A percentile compares a stretch with the other conserved stretches of the same genome.
These are phyloP conservation scores for Hippocampus comes DNA, from an alignment of 2,113 vertebrate species.

Conservation along the genomic window DNA sequence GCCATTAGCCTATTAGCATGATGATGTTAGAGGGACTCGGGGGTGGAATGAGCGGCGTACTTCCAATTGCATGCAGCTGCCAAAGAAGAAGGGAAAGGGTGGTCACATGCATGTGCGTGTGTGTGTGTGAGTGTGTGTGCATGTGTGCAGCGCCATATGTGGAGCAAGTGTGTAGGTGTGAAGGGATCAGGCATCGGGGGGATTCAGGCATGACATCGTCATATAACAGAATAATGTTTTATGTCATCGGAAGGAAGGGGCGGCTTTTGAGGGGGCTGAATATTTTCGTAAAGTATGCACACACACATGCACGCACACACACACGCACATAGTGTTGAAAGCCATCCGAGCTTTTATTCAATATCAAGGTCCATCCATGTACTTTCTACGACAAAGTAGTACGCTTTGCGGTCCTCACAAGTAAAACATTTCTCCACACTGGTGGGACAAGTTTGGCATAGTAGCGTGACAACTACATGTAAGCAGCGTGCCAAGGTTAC, in stretches of 20 bases:
- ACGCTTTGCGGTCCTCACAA: too few relatives aligned
- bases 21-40: slow-evolving; percentile 59
- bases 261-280: slow-evolving; percentile 20
- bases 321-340: too few relatives aligned
- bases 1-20: slow-evolving; percentile 61
- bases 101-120: background rate
- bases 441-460: too few relatives aligned
- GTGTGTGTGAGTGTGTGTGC: slow-evolving; percentile 27
- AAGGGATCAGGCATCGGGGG: slow-evolving; percentile 58
- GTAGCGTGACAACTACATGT: background rate
- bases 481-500: too few relatives aligned
- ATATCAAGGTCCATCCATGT: too few relatives aligned
- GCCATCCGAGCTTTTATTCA: too few relatives aligned
- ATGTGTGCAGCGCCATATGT: slow-evolving; percentile 39
- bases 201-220: slow-evolving; percentile 60
- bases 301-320: background rate
- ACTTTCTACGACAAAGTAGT: too few relatives aligned
- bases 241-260: slow-evolving; percentile 55
- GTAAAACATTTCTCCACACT: too few relatives aligned
- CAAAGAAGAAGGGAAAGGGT: slow-evolving; percentile 42
- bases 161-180: slow-evolving; percentile 60
- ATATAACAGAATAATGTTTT: slow-evolving; percentile 60
- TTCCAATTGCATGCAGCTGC: slow-evolving; percentile 62
- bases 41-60: slow-evolving; percentile 67
- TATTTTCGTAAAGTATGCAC: slow-evolving; percentile 47